A percentile compares a stretch with the other conserved stretches of the same genome.
phyloP scores from a whole-genome alignment of 2,797 vertebrate genomes.

The Chelonia mydas region DNA sequence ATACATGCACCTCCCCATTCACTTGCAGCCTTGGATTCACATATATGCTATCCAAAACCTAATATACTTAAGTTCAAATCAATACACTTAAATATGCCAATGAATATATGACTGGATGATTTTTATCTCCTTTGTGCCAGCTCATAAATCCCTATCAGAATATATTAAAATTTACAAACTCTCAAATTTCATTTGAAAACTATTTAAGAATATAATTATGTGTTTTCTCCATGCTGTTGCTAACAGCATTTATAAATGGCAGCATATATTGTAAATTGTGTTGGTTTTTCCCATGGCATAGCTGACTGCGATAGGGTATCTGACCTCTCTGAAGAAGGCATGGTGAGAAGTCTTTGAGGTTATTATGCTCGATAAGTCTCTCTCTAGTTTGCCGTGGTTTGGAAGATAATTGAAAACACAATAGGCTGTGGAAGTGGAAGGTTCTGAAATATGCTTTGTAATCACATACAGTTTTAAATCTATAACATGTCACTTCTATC shows the following conservation, averaged over 20 bases:
- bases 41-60: neutral
- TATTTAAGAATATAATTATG: neutral
- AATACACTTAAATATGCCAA: neutral
- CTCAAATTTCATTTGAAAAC: neutral
- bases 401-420: constrained; percentile 76
- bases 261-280: constrained; percentile 69
- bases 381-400: constrained; percentile 59
- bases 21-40: neutral
- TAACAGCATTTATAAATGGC: constrained; percentile 58
- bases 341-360: constrained; percentile 54
- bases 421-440: constrained; percentile 60
- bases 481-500: constrained; percentile 66
- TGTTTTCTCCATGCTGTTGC: constrained; percentile 26
- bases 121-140: constrained; percentile 12
- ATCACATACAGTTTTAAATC: constrained; percentile 68
- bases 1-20: neutral
- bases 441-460: constrained; percentile 62
- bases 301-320: constrained; percentile 21
- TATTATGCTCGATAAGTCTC: constrained; percentile 71
- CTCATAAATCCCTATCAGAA: neutral
- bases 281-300: constrained; percentile 51
- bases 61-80: constrained; percentile 36
- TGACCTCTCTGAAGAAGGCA: constrained; percentile 44
- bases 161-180: neutral
- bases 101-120: neutral